Conservation (phyloP, 2,113 vertebrate genomes). For the Mormyrus iriodes region DNA sequence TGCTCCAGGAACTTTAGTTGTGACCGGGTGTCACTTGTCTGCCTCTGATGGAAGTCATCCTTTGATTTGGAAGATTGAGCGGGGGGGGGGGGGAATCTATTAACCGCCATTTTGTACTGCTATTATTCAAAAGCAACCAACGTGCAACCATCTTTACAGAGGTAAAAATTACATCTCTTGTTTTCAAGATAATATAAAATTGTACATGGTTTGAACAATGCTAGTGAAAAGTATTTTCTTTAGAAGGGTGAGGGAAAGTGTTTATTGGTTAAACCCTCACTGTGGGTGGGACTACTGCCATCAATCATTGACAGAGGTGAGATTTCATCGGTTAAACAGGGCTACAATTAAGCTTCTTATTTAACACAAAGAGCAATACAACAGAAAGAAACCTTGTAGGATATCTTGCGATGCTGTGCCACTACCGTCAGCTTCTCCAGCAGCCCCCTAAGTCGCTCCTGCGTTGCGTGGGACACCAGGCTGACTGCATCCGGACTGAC, state of each 20-base stretch:
- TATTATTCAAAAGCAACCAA: not conserved
- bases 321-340: not conserved
- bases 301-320: not conserved
- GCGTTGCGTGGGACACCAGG: conserved; percentile 82
- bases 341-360: not conserved
- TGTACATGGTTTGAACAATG: not conserved
- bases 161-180: not conserved
- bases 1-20: conserved; percentile 88
- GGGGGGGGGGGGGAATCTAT: too few species aligned
- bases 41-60: conserved; percentile 64
- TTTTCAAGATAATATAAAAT: not conserved
- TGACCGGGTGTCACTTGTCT: conserved; percentile 73
- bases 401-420: conserved; percentile 72
- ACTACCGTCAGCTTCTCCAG: conserved; percentile 75
- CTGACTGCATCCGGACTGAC: conserved; percentile 77
- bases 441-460: conserved; percentile 76
- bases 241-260: not conserved
- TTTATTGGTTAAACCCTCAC: not conserved
- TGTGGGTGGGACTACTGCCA: not conserved
- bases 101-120: not conserved
- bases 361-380: not conserved
- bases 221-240: not conserved
- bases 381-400: conserved; percentile 67
- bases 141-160: not conserved
- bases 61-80: conserved; percentile 39